These are phyloP conservation scores for Eriocheir sinensis DNA, from an alignment of 1,140 invertebrate genomes.

Conservation along the genomic window DNA sequence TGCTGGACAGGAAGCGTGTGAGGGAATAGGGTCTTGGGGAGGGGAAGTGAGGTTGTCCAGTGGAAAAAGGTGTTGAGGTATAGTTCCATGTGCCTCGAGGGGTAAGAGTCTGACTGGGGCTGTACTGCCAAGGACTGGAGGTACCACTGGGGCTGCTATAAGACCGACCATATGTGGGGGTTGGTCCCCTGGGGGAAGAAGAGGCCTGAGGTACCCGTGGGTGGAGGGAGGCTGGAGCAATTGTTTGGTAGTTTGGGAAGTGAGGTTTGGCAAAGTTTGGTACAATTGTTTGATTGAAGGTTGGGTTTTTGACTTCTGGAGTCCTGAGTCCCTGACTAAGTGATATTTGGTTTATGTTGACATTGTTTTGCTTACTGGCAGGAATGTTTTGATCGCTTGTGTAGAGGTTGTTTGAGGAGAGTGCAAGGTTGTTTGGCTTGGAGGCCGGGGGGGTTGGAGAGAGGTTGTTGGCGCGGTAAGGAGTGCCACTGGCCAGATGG, in stretches of 20 bases:
- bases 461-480: constrained; percentile 53
- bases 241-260: constrained; percentile 76
- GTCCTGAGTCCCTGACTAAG: constrained; percentile 55
- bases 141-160: constrained; percentile 58
- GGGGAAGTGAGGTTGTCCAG: constrained; percentile 59
- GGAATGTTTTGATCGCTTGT: constrained; percentile 39
- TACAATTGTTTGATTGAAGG: constrained; percentile 80
- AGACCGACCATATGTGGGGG: constrained; percentile 58
- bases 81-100: constrained; percentile 46
- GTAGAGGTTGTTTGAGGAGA: constrained; percentile 41
- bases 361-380: constrained; percentile 64
- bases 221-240: constrained; percentile 57
- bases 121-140: constrained; percentile 52
- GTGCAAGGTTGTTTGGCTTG: constrained; percentile 65
- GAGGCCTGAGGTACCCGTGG: constrained; percentile 67
- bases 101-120: constrained; percentile 9
- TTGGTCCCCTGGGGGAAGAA: constrained; percentile 61
- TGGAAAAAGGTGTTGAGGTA: constrained; percentile 38
- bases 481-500: constrained; percentile 71
- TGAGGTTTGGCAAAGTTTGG: constrained; percentile 79
- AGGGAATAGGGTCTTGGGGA: constrained; percentile 68
- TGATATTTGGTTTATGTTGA: constrained; percentile 53
- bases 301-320: constrained; percentile 78
- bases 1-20: constrained; percentile 54
- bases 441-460: constrained; percentile 46